Conservation (phyloP, 2,797 vertebrate genomes). For the Paramormyrops hopkinsi region DNA sequence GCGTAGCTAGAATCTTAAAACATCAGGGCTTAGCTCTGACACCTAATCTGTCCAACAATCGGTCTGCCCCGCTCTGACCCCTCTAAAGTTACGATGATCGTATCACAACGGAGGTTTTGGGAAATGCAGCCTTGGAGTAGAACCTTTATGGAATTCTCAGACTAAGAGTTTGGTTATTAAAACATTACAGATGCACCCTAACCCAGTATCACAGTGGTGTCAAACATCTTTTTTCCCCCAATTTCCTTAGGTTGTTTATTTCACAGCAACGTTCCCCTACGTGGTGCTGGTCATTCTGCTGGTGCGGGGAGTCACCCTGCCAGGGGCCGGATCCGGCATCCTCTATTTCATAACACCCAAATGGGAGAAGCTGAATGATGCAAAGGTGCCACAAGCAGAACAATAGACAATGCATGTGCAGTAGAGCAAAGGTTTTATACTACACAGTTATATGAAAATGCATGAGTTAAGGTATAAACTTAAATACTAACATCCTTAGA, state of each 20-base stretch:
- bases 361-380: constrained; percentile 93
- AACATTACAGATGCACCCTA: neutral
- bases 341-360: constrained; percentile 97
- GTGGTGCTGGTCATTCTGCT: constrained; percentile 92
- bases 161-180: neutral
- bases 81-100: neutral
- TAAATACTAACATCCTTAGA: neutral
- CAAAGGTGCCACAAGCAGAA: constrained; percentile 68
- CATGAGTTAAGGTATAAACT: neutral
- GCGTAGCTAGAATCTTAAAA: neutral
- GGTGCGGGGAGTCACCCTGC: constrained; percentile 87
- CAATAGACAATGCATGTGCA: neutral
- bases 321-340: constrained; percentile 84
- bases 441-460: neutral
- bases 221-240: neutral
- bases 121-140: neutral
- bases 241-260: constrained; percentile 83
- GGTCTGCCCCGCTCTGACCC: neutral
- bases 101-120: neutral
- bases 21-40: neutral
- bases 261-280: constrained; percentile 93
- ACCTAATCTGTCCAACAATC: neutral
- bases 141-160: neutral
- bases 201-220: neutral
- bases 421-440: neutral